Base-by-base conservation (phyloP, 2,888 invertebrate species). In the Chouioia cunea region DNA sequence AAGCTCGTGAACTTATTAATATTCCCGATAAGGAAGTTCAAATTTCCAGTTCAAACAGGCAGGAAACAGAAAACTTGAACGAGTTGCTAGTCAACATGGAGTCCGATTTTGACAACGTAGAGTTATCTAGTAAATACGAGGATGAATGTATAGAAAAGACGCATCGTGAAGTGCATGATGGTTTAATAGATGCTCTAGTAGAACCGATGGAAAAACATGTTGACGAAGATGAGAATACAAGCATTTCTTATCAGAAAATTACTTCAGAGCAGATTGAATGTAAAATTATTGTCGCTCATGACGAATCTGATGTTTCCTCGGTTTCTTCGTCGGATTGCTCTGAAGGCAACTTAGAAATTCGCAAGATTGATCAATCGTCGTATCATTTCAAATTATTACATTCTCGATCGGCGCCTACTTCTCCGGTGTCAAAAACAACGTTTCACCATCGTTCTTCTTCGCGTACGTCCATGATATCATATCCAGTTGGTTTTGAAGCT, bases 51-150 rank as follows among this genome's bases (percentile, higher is more conserved):
- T 3, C 12, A n/a, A 56, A 71, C 48, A 77, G 78, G 27, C 79
- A 80, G 10, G 83, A 84, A 65, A 80, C 81, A n/a, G 83, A 85
- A 62, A 82, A 84, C 67, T 72, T 84, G 22, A 82, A 82, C 56
- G 79, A 76, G 70, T 73, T 85, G 65, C 71, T 85, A 15, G 79
- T 81, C 50, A 83, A 83, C 48, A 81, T 85, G 77, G 83, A 82
- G 47, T 76, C 81, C 12, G 80, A 81, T 54, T 77, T 83, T 36
- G 78, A 76, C 60, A 73, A 71, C 16, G 66, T 70, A 46, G 70
- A 74, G 16, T 69, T 75, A 52, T 54, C 65, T 18, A 71, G 73
- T 15, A 58, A 48, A 20, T 50, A 70, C 16, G 20, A 23, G 1
- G 47, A 57, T 0, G 48, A 52, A 15, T 64, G 64, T 20, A 70